Conservation (phyloP, 2,888 invertebrate genomes). For the Polyploca ridens region DNA sequence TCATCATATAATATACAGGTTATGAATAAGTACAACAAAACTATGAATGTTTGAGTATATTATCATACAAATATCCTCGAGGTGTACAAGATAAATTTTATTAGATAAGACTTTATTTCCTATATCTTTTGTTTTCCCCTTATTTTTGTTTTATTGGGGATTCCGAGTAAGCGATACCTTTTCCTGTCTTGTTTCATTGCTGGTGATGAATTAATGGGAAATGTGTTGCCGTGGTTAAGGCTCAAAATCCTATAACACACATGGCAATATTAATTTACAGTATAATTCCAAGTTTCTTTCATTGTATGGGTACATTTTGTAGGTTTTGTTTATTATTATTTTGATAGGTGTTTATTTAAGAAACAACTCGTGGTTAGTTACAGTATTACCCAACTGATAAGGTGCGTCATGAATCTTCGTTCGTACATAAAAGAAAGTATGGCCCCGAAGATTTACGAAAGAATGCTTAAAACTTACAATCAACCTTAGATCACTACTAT, state of each 20-base stretch:
- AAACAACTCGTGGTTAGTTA: no score
- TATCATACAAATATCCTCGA: conserved; percentile 4
- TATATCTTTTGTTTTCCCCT: conserved; percentile 13
- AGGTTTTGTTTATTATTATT: not conserved
- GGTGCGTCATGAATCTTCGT: no score
- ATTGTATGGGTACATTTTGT: not conserved
- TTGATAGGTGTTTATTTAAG: no score
- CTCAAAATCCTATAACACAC: conserved; percentile 4
- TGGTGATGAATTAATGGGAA: conserved; percentile 11
- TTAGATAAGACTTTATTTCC: conserved; percentile 12
- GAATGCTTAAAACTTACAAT: no score
- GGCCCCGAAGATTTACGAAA: no score
- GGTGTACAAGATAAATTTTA: conserved; percentile 3
- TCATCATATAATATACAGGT: no score
- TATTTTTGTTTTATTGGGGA: conserved; percentile 14
- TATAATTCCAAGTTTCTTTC: not conserved
- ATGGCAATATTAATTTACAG: not conserved
- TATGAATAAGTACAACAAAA: not conserved
- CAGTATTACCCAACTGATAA: no score
- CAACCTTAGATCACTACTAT: no score
- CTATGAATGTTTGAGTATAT: not conserved
- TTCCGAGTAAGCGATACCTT: conserved; percentile 14
- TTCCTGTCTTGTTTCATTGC: conserved; percentile 14
- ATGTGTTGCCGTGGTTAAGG: not conserved
- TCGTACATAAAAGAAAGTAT: no score